These are phyloP conservation scores for Andrena chrysosceles DNA, from an alignment of 2,888 invertebrate species.

Conservation along the genomic window DNA sequence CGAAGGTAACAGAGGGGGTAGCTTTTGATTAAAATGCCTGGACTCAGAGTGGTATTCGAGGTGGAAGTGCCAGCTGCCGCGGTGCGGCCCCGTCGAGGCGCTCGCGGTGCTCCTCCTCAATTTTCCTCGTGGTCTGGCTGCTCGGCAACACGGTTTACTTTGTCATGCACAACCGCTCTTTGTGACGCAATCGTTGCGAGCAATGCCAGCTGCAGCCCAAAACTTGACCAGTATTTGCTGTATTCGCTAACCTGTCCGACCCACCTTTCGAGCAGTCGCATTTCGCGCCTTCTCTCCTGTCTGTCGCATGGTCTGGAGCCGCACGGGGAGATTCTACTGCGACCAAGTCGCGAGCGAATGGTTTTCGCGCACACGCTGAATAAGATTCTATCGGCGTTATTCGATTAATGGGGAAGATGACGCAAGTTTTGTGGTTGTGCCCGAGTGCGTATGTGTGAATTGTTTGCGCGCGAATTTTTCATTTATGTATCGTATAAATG, in stretches of 20 bases:
- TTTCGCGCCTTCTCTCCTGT: too few species aligned
- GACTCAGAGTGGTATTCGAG: constrained; percentile 1
- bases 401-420: too few species aligned
- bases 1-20: background rate
- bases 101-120: constrained; percentile 2
- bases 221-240: constrained; percentile 11
- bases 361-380: too few species aligned
- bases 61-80: constrained; percentile 21
- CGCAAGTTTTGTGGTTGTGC: too few species aligned
- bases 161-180: constrained; percentile 13
- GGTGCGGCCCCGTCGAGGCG: background rate
- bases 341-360: background rate
- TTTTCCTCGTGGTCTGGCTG: constrained; percentile 13
- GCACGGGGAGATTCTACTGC: background rate
- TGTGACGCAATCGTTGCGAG: constrained; percentile 35
- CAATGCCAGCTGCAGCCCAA: constrained; percentile 31
- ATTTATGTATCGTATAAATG: too few species aligned
- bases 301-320: too few species aligned
- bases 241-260: background rate
- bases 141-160: constrained; percentile 24
- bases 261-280: background rate
- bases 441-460: too few species aligned
- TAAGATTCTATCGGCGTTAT: too few species aligned
- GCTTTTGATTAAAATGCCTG: constrained; percentile 48
- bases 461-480: too few species aligned